A percentile compares a stretch with the other conserved stretches of the same genome.
Evolutionary conservation across 2,888 invertebrate species (phyloP).

Genomic region (Eupithecia inturbata): DNA sequence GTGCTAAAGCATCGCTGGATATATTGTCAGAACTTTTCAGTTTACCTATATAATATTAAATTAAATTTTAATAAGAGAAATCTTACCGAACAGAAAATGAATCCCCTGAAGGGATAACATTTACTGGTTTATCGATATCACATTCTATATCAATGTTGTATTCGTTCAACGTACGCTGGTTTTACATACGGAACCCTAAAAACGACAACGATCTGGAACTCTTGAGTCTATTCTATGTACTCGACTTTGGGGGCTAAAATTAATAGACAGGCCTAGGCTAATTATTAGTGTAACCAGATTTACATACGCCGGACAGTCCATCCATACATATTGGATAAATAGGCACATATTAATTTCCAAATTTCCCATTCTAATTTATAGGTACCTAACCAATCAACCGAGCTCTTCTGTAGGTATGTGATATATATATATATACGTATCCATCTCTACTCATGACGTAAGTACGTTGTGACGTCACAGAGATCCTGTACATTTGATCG

Average conservation of each 20-base stretch:
- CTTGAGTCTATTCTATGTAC: background rate
- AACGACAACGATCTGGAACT: background rate
- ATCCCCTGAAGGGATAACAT: background rate
- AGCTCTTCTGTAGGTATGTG: background rate
- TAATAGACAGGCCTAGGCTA: background rate
- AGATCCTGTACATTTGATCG: conserved; percentile 43
- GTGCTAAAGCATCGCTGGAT: background rate
- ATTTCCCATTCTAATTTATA: background rate
- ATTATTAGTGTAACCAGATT: too few species aligned
- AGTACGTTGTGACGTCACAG: conserved; percentile 16
- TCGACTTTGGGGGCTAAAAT: background rate
- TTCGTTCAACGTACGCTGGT: too few species aligned
- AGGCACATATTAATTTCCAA: too few species aligned
- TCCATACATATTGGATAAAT: background rate
- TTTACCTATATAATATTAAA: background rate
- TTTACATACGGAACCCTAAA: background rate
- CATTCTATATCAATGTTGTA: too few species aligned
- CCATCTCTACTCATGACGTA: background rate
- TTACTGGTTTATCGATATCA: background rate
- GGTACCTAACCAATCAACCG: background rate
- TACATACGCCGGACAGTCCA: background rate
- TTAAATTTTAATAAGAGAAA: background rate
- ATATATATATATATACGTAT: background rate
- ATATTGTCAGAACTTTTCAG: background rate
- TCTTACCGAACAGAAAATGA: background rate